Conservation (phyloP, 2,888 invertebrate genomes). For the Mesodorylaimus sp. region DNA sequence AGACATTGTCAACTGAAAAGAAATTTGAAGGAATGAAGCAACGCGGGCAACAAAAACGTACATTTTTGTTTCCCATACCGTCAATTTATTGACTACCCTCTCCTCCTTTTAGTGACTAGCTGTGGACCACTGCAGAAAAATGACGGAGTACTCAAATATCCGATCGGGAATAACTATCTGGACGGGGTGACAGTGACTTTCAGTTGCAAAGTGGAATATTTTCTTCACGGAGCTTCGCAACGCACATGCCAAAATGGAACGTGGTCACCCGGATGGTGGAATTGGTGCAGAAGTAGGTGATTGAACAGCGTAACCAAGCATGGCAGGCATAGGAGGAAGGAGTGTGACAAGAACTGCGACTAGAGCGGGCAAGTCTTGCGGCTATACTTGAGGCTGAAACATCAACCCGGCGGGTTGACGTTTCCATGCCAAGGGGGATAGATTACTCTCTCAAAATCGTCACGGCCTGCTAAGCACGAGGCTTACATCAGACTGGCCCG, state of each 20-base stretch:
- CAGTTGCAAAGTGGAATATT: constrained; percentile 20
- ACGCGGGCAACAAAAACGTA: constrained; percentile 6
- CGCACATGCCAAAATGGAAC: constrained; percentile 18
- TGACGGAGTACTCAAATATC: constrained; percentile 19
- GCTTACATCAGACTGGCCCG: too few relatives aligned
- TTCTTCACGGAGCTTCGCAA: constrained; percentile 19
- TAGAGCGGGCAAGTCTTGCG: too few relatives aligned
- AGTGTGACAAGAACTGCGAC: too few relatives aligned
- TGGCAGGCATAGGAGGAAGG: too few relatives aligned
- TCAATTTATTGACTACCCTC: background rate
- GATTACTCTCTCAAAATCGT: too few relatives aligned
- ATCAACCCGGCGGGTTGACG: too few relatives aligned
- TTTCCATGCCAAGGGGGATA: too few relatives aligned
- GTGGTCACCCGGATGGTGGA: constrained; percentile 22
- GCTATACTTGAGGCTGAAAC: too few relatives aligned
- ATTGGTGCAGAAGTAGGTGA: constrained; percentile 18
- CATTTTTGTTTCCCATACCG: background rate
- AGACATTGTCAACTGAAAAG: constrained; percentile 10
- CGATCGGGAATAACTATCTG: constrained; percentile 18
- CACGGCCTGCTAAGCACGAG: too few relatives aligned
- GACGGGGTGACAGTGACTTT: constrained; percentile 19
- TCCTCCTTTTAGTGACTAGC: constrained; percentile 16
- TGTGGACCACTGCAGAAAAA: constrained; percentile 20
- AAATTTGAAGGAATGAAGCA: constrained; percentile 14
- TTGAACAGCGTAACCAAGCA: too few relatives aligned